phyloP scores from a whole-genome alignment of 2,113 vertebrate species.

The Rhadina sibilatrix region DNA sequence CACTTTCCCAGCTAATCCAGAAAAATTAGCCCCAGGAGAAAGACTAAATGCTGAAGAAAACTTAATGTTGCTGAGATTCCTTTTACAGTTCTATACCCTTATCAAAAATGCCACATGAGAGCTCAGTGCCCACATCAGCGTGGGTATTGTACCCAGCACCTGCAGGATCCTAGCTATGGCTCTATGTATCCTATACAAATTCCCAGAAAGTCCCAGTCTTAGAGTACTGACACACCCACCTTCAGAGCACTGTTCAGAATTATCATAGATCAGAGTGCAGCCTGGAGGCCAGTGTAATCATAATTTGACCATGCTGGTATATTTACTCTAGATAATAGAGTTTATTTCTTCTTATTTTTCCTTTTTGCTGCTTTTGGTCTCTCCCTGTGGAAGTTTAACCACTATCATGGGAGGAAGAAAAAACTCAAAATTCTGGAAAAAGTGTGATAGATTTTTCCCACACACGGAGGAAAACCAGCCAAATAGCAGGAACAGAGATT shows the following conservation, averaged over 20 bases:
- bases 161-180: background rate
- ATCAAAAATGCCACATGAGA: background rate
- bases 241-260: background rate
- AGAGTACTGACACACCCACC: background rate
- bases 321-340: slow-evolving; percentile 48
- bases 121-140: background rate
- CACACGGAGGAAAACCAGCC: rapidly evolving
- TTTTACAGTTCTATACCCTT: background rate
- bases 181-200: background rate
- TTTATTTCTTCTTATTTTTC: background rate
- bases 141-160: background rate
- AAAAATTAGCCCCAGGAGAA: background rate
- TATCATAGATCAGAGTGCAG: slow-evolving; percentile 19
- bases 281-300: background rate
- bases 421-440: background rate
- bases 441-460: background rate
- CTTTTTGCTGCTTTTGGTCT: background rate
- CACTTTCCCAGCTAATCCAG: background rate
- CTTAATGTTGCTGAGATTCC: background rate
- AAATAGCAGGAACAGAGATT: background rate
- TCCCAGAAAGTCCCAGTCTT: background rate
- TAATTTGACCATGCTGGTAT: background rate
- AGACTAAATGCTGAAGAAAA: background rate
- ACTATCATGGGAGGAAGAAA: background rate
- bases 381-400: background rate